Evolutionary conservation across 2,888 invertebrate genomes (phyloP), one percentile per base, ranked within the genome.

Genomic region (Heteromyza rotundicornis): DNA sequence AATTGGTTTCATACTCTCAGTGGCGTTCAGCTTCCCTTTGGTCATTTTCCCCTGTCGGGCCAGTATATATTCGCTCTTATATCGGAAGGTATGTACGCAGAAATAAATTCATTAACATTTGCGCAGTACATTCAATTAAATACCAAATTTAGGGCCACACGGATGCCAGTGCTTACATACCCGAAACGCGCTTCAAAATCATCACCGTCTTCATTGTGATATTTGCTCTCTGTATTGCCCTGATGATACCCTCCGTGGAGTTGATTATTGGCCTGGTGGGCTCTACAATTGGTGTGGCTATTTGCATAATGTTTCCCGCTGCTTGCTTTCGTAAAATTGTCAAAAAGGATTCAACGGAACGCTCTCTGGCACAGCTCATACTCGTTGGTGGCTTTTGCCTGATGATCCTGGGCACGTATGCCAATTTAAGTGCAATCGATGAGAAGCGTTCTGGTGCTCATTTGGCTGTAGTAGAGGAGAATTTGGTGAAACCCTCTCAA

Each of bases 31-130:
- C 78, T 98, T 98, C 84, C 98, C 98, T 1, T 87, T 99, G 67
- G 94, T 96, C 71, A 94, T 98, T 80, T 98, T 98, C 83, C 98
- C 98, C 0, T 97, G 97, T 78, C 86, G 98, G 63, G 94, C 94
- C 12, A 96, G 96, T 78, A 85, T 98, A 22, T 93, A 96, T 84
- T 98, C 96, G 0, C 87, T 98, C 62, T 84, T 97, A 5, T 96
- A 92, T 77, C 89, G 89, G 77, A 89, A 90, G 87, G 94, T 94
- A 84, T 83, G 83, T 76, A 50, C 20, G n/a, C n/a, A n/a, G n/a
- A 12, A 10, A 51, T 27, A 22, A 14, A 32, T 40, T 40, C 14
- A 40, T 14, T 40, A 40, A 12, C 8, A n/a, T n/a, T 40, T 40
- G 2, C 14, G 40, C 10, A 7, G 5, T 27, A 10, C 5, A 27